These are phyloP conservation scores for Sylvia atricapilla DNA, from an alignment of 2,113 vertebrate species.

Conservation along the genomic window DNA sequence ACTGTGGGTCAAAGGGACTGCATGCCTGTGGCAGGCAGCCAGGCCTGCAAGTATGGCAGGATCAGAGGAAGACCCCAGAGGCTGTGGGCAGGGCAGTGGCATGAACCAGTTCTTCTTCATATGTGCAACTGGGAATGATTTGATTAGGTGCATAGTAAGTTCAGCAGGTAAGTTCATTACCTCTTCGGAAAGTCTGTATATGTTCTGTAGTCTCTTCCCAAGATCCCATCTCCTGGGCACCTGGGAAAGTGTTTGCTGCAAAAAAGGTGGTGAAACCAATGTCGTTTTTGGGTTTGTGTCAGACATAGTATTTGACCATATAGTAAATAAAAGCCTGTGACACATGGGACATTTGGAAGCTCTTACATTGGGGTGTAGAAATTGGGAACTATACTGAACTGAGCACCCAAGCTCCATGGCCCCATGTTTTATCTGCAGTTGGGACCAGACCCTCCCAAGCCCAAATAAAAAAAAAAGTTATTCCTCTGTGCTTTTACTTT, in stretches of 20 bases:
- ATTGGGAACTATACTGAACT: not conserved
- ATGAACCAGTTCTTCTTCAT: not conserved
- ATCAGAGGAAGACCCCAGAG: not conserved
- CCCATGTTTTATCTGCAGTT: not conserved
- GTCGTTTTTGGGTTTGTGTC: not conserved
- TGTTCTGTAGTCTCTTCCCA: not conserved
- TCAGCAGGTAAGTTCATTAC: no score
- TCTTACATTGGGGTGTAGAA: not conserved
- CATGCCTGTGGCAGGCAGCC: not conserved
- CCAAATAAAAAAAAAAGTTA: not conserved
- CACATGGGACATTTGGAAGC: not conserved
- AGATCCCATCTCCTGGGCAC: not conserved
- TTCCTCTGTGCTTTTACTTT: not conserved
- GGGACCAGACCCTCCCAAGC: fast-evolving
- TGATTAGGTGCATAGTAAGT: not conserved
- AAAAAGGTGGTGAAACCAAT: not conserved
- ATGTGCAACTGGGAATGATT: not conserved
- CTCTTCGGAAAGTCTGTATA: not conserved
- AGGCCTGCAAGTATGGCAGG: not conserved
- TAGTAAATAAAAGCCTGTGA: not conserved
- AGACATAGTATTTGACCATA: not conserved
- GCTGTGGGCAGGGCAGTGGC: fast-evolving
- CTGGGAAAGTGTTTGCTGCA: not conserved
- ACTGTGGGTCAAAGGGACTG: not conserved
- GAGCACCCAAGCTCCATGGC: fast-evolving